phyloP scores from a whole-genome alignment of 2,888 invertebrate species.

The Aphidoletes aphidimyza region DNA sequence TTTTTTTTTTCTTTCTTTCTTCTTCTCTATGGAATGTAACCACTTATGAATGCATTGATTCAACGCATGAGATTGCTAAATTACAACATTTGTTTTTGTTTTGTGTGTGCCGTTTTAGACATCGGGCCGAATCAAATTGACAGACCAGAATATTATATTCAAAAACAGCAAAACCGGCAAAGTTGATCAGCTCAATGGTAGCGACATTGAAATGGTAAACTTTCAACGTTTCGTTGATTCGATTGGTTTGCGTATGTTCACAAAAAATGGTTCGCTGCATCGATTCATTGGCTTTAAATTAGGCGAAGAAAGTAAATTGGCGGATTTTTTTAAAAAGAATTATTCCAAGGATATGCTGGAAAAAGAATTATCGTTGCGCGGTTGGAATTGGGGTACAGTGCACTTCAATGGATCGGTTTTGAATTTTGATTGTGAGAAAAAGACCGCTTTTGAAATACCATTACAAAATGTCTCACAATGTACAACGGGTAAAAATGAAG shows the following conservation, averaged over 20 bases:
- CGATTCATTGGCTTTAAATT: conserved; percentile 96
- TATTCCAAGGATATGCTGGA: conserved; percentile 89
- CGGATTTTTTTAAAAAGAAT: conserved; percentile 84
- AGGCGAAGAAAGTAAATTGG: conserved; percentile 90
- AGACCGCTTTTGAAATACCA: conserved; percentile 95
- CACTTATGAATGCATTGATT: too few species aligned
- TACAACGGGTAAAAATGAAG: conserved; percentile 96
- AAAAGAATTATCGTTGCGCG: conserved; percentile 92
- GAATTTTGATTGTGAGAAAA: conserved; percentile 84
- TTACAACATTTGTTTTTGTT: not conserved
- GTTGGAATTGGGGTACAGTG: conserved; percentile 99
- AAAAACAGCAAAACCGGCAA: conserved; percentile 97
- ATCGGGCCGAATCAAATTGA: conserved; percentile 90
- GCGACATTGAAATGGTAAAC: conserved; percentile 89
- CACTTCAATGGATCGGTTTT: conserved; percentile 90
- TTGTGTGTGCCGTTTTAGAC: conserved; percentile 70
- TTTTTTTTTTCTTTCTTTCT: too few species aligned
- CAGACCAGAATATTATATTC: conserved; percentile 89
- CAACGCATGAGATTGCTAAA: too few species aligned
- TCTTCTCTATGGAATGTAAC: too few species aligned
- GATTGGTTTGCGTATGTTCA: conserved; percentile 88
- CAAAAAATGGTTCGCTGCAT: conserved; percentile 89
- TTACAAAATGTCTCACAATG: conserved; percentile 95
- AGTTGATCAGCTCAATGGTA: conserved; percentile 86
- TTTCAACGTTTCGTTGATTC: conserved; percentile 93